These are phyloP conservation scores for Tachypleus tridentatus DNA, from an alignment of 1,140 invertebrate species.

Conservation along the genomic window DNA sequence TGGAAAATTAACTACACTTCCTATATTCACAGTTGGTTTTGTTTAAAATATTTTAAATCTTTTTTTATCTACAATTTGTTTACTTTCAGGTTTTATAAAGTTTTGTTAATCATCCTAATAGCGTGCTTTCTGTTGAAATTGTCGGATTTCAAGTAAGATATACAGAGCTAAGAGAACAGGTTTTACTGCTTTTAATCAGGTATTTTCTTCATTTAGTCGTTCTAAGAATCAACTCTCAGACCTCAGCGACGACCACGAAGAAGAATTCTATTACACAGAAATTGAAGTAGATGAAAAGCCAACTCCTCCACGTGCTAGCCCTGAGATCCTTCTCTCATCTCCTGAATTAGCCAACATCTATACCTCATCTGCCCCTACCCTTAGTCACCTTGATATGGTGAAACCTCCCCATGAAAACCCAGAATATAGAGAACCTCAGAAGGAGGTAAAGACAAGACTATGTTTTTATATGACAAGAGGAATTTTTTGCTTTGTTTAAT, in stretches of 20 bases:
- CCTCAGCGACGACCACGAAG: slow-evolving; percentile 48
- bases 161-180: no score
- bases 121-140: slow-evolving; percentile 4
- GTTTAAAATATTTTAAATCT: no score
- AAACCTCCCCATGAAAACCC: slow-evolving; percentile 70
- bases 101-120: no score
- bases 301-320: slow-evolving; percentile 12
- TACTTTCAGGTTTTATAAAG: no score
- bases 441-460: slow-evolving; percentile 10
- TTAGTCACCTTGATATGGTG: slow-evolving; percentile 73
- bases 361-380: slow-evolving; percentile 26
- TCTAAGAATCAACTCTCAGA: no score
- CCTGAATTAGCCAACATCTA: slow-evolving; percentile 6
- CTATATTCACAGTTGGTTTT: no score
- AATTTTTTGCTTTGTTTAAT: background rate
- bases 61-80: no score
- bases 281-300: slow-evolving; percentile 46
- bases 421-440: slow-evolving; percentile 20
- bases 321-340: slow-evolving; percentile 5
- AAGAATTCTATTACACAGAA: slow-evolving; percentile 92
- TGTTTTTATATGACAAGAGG: no score
- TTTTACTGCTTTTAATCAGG: no score
- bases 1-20: no score
- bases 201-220: no score
- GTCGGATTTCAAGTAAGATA: slow-evolving; percentile 33